A percentile compares a stretch with the other conserved stretches of the same genome.
Evolutionary conservation across 2,888 invertebrate species (phyloP).

Genomic region (Andrena fulva): DNA sequence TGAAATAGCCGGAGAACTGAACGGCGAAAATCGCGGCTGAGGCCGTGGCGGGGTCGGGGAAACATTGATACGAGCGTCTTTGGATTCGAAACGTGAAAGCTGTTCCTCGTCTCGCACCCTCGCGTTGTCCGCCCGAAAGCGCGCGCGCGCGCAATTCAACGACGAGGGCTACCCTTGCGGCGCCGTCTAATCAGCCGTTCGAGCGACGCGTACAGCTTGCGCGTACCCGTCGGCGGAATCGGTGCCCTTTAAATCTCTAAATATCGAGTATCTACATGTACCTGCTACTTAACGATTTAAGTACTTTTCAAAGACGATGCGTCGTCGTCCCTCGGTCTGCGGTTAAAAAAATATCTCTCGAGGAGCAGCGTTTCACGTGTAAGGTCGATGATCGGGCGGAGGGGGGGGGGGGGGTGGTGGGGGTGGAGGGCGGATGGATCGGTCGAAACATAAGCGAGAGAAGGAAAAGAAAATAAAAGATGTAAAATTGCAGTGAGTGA

Average conservation of each 20-base stretch:
- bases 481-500: constrained; percentile 78
- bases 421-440: constrained; percentile 32
- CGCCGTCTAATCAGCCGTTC: constrained; percentile 39
- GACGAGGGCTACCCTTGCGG: constrained; percentile 36
- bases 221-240: constrained; percentile 14
- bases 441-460: constrained; percentile 31
- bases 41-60: not conserved
- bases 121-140: constrained; percentile 15
- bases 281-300: constrained; percentile 46
- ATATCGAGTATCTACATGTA: constrained; percentile 47
- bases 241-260: constrained; percentile 33
- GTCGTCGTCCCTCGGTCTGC: constrained; percentile 20
- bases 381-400: constrained; percentile 19
- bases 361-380: constrained; percentile 65
- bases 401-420: not conserved
- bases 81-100: constrained; percentile 62
- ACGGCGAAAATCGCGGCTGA: constrained; percentile 37
- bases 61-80: constrained; percentile 31
- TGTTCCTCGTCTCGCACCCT: constrained; percentile 58
- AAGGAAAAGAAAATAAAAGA: constrained; percentile 60
- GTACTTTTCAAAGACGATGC: constrained; percentile 38
- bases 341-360: constrained; percentile 69
- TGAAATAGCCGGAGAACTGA: constrained; percentile 57
- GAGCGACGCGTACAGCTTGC: constrained; percentile 22
- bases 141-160: constrained; percentile 30